Conservation (phyloP, 2,113 vertebrate genomes). For the Sorex fumeus region DNA sequence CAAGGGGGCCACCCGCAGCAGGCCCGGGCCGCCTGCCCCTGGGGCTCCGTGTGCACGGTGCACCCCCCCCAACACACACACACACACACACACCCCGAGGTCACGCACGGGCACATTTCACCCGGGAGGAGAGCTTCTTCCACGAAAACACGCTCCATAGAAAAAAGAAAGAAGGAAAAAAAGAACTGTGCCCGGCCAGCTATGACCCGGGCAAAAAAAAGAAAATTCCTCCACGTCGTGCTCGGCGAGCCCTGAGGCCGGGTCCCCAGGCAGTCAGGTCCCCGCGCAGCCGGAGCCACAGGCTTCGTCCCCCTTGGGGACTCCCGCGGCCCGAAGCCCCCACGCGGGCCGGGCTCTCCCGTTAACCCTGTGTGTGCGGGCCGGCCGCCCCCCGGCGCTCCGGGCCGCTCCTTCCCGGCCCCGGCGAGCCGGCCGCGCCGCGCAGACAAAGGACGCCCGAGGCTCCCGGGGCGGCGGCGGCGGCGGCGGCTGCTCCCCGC, state of each 20-base stretch:
- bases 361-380: neutral
- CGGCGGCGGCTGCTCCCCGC: neutral
- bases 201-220: conserved; percentile 55
- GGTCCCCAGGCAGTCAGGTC: conserved; percentile 21
- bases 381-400: neutral
- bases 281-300: neutral
- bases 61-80: neutral
- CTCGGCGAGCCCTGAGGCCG: conserved; percentile 1
- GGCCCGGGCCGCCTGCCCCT: neutral
- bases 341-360: neutral
- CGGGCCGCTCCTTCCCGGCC: neutral
- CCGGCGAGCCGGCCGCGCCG: neutral
- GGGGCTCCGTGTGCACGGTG: conserved; percentile 61
- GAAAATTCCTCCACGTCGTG: conserved; percentile 41
- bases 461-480: neutral
- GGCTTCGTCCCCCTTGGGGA: conserved; percentile 36
- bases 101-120: neutral
- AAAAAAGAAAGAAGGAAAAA: too few relatives aligned
- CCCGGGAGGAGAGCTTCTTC: conserved; percentile 26
- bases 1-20: too few relatives aligned
- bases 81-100: neutral
- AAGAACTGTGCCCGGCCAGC: conserved; percentile 20
- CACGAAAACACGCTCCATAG: neutral
- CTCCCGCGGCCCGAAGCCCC: neutral
- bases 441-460: conserved; percentile 39